Evolutionary conservation across 2,888 invertebrate species (phyloP).

Genomic region (Herminia tarsipennalis): DNA sequence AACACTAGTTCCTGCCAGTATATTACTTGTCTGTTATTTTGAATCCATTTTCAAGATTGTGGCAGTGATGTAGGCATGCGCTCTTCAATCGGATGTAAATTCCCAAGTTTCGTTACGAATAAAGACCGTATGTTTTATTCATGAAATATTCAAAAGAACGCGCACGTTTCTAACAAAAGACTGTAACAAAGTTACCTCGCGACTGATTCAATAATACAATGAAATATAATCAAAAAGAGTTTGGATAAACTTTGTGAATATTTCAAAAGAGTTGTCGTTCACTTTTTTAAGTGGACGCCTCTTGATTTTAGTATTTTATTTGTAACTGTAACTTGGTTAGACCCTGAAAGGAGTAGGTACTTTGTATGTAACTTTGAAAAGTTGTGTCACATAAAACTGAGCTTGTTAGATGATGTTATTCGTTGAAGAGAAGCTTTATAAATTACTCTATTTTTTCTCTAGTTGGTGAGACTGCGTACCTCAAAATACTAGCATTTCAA

Average conservation of each 20-base stretch:
- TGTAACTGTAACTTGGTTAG: conserved; percentile 27
- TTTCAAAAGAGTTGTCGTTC: conserved; percentile 20
- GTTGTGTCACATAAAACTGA: conserved; percentile 23
- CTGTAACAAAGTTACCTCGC: conserved; percentile 19
- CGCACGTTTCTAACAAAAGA: conserved; percentile 13
- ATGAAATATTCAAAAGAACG: conserved; percentile 26
- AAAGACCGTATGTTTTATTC: conserved; percentile 35
- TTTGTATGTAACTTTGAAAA: conserved; percentile 27
- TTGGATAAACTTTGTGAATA: conserved; percentile 35
- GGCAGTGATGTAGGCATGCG: no score
- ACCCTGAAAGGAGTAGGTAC: conserved; percentile 10
- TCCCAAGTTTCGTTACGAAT: conserved; percentile 17
- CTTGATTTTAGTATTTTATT: conserved; percentile 25
- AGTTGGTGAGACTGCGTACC: no score
- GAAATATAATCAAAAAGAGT: conserved; percentile 31
- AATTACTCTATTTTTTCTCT: not conserved
- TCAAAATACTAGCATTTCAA: no score
- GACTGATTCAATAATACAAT: conserved; percentile 30
- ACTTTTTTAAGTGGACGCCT: conserved; percentile 20
- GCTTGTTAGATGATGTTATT: conserved; percentile 24
- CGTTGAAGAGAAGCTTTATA: conserved; percentile 6
- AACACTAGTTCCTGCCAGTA: no score
- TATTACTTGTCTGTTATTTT: not conserved
- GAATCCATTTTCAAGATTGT: not conserved
- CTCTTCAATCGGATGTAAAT: conserved; percentile 23